A percentile compares a stretch with the other conserved stretches of the same genome.
Evolutionary conservation across 2,888 invertebrate species (phyloP).

Genomic region (Druceiella hillmani): DNA sequence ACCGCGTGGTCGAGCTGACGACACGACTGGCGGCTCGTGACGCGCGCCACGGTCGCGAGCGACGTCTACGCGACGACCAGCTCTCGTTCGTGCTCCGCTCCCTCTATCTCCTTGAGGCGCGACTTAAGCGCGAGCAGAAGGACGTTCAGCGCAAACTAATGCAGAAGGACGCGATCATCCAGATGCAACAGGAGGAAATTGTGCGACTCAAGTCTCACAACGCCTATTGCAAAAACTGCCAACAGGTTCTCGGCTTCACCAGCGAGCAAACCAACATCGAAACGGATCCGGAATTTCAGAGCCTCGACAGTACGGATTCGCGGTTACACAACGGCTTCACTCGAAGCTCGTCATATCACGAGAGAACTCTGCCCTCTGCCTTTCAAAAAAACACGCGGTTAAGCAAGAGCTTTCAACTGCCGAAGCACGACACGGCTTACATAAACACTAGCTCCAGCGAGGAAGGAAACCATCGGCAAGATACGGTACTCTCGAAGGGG

Average conservation of each 20-base stretch:
- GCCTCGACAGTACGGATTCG: slow-evolving; percentile 48
- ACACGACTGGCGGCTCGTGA: slow-evolving; percentile 56
- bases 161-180: slow-evolving; percentile 67
- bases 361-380: slow-evolving; percentile 45
- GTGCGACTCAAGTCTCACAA: slow-evolving; percentile 54
- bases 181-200: slow-evolving; percentile 64
- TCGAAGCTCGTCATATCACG: slow-evolving; percentile 48
- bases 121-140: slow-evolving; percentile 67
- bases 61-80: slow-evolving; percentile 62
- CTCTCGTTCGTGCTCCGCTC: slow-evolving; percentile 65
- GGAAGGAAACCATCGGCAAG: slow-evolving; percentile 42
- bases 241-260: slow-evolving; percentile 46
- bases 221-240: slow-evolving; percentile 47
- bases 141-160: slow-evolving; percentile 61
- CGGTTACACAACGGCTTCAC: slow-evolving; percentile 46
- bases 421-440: slow-evolving; percentile 42
- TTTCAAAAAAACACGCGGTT: slow-evolving; percentile 51
- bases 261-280: slow-evolving; percentile 51
- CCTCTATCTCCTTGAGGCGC: slow-evolving; percentile 64
- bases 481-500: slow-evolving; percentile 34
- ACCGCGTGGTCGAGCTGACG: slow-evolving; percentile 61
- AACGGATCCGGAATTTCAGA: slow-evolving; percentile 50
- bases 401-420: slow-evolving; percentile 49
- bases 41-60: slow-evolving; percentile 55
- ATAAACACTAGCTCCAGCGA: slow-evolving; percentile 50